Conservation (phyloP, 2,888 invertebrate species). For the Heliothis peltigera region DNA sequence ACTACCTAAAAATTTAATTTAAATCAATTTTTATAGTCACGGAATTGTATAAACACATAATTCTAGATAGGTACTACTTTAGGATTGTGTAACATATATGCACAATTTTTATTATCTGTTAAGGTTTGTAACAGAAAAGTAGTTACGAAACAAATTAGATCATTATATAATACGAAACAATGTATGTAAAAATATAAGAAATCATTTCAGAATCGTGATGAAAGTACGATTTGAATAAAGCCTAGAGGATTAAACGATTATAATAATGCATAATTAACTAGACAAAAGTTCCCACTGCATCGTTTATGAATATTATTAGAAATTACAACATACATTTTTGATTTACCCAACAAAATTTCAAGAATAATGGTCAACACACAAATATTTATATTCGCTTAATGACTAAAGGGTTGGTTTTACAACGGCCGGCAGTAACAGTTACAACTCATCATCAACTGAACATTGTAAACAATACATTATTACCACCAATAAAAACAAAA, state of each 20-base stretch:
- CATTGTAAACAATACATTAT: constrained; percentile 54
- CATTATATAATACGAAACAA: too few species aligned
- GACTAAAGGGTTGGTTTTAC: constrained; percentile 52
- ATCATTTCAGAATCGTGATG: constrained; percentile 35
- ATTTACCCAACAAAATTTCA: background rate
- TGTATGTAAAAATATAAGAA: too few species aligned
- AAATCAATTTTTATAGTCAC: too few species aligned
- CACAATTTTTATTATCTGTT: too few species aligned
- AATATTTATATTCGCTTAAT: constrained; percentile 41
- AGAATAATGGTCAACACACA: constrained; percentile 11
- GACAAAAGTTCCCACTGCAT: constrained; percentile 30
- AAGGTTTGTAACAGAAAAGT: too few species aligned
- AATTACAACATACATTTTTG: constrained; percentile 1
- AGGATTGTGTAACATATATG: too few species aligned
- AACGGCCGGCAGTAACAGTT: constrained; percentile 22
- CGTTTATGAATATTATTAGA: constrained; percentile 14
- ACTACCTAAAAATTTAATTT: too few species aligned
- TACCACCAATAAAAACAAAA: constrained; percentile 54
- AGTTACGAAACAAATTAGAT: too few species aligned
- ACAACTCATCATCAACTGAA: constrained; percentile 35
- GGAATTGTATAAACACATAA: too few species aligned
- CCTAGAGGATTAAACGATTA: constrained; percentile 39
- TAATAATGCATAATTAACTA: constrained; percentile 45
- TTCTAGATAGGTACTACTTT: too few species aligned
- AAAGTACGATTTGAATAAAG: constrained; percentile 29